Evolutionary conservation across 1,140 invertebrate species (phyloP), one percentile per base, ranked within the genome.

Genomic region (Cyclina sinensis): DNA sequence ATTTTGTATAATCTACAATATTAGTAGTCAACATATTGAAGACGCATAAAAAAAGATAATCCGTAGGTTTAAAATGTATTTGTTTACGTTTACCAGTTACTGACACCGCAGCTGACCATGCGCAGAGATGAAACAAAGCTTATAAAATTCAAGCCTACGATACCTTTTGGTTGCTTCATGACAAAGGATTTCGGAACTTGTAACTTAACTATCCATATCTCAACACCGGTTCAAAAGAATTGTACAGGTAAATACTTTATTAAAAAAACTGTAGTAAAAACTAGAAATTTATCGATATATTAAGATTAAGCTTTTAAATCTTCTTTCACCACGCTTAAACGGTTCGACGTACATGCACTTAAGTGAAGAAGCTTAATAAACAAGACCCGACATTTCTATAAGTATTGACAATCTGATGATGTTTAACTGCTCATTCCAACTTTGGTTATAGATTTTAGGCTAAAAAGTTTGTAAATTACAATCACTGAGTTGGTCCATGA

Each of bases 81-180:
- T 0, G 37, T 39, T 35, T 37, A 32, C 39, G 27, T 39, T 24
- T 7, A 1, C 30, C 21, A 74, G 70, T 21, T 74, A 27, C 37
- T 74, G 39, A 82, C 79, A 82, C 79, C 79, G 18, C 11, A 24
- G 0, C 24, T 82, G 5, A 65, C 2, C 18, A 82, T 82, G 79
- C 32, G 27, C 30, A 35, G 79, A 57, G 59, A 68, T 43, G 79
- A 82, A 24, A 82, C 79, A 9, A 32, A 27, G 14, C 4, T 18
- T 9, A 43, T 82, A 18, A 5, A 1, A n/a, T n/a, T 82, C 9
- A 5, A 3, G 14, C 76, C 57, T 39, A 82, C 57, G 0, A 12
- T 82, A 16, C 59, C 57, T 43, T 21, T 32, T 24, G 51, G 32
- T 21, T 39, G 57, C 18, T 30, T 59, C 32, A 46, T 0, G 11